These are phyloP conservation scores for Mesocricetus auratus DNA, from an alignment of 2,113 vertebrate genomes.

Conservation along the genomic window DNA sequence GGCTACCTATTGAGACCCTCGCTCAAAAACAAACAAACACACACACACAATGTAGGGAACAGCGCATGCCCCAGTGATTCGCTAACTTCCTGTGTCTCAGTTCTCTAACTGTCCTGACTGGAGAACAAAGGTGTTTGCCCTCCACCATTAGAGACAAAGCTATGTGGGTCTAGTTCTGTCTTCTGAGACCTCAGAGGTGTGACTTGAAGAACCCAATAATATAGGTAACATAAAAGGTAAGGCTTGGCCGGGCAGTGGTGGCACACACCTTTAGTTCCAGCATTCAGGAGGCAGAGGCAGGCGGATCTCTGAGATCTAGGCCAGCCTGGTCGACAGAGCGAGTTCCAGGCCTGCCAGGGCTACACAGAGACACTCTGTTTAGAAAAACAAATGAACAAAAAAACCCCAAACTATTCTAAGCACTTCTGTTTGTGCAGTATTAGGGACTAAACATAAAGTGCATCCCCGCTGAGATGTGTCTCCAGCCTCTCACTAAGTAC, in stretches of 20 bases:
- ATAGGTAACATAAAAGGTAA: not conserved
- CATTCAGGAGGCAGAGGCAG: not conserved
- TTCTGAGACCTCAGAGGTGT: not conserved
- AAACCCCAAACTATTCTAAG: slow-evolving; percentile 39
- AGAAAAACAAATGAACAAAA: not conserved
- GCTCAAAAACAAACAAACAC: not conserved
- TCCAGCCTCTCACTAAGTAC: not conserved
- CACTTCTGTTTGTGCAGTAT: not conserved
- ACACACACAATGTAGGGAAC: not conserved
- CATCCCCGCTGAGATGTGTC: not conserved
- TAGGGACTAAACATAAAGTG: no score
- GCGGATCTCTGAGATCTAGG: not conserved
- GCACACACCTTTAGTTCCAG: not conserved
- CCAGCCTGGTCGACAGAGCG: not conserved
- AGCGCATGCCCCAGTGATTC: not conserved
- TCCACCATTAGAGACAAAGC: not conserved
- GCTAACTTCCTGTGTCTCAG: not conserved
- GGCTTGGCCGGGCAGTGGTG: not conserved
- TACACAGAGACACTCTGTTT: not conserved
- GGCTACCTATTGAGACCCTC: not conserved
- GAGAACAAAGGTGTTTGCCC: not conserved
- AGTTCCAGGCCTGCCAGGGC: not conserved
- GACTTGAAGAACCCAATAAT: not conserved
- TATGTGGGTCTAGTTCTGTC: not conserved
- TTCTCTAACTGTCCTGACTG: not conserved